A percentile compares a stretch with the other conserved stretches of the same genome.
Evolutionary conservation across 2,113 vertebrate genomes (phyloP).

Genomic region (Lepus timidus): DNA sequence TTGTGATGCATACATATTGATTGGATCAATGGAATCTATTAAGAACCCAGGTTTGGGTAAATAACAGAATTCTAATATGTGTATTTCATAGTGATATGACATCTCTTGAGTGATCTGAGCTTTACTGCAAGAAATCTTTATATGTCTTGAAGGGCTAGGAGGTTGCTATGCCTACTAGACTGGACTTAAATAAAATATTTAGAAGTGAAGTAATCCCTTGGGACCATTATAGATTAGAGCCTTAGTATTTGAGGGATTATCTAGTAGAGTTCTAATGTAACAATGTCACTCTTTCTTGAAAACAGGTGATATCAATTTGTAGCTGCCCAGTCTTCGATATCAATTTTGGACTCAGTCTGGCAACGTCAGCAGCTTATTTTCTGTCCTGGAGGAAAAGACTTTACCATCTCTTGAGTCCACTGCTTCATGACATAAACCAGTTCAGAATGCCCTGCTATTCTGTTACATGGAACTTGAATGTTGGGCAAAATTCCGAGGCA

Average conservation of each 20-base stretch:
- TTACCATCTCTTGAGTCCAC: background rate
- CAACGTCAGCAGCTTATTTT: conserved; percentile 19
- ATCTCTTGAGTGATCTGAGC: conserved; percentile 25
- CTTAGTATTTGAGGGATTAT: background rate
- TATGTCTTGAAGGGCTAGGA: background rate
- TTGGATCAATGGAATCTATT: background rate
- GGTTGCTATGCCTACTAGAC: background rate
- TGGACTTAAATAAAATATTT: conserved; percentile 60
- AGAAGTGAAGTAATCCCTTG: background rate
- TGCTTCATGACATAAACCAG: background rate
- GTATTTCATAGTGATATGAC: background rate
- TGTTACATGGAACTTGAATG: background rate
- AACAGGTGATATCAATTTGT: background rate
- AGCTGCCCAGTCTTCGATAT: background rate
- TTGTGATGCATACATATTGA: background rate
- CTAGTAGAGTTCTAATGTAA: background rate
- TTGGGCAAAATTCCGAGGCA: conserved; percentile 8
- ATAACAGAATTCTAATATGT: background rate
- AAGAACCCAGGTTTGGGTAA: background rate
- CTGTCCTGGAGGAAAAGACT: background rate
- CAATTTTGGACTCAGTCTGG: background rate
- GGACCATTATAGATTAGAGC: background rate
- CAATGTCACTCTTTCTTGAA: background rate
- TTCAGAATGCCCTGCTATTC: background rate
- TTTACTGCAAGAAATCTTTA: conserved; percentile 23